Evolutionary conservation across 2,113 vertebrate species (phyloP), one percentile per base, ranked within the genome.

Genomic region (Damaliscus lunatus): DNA sequence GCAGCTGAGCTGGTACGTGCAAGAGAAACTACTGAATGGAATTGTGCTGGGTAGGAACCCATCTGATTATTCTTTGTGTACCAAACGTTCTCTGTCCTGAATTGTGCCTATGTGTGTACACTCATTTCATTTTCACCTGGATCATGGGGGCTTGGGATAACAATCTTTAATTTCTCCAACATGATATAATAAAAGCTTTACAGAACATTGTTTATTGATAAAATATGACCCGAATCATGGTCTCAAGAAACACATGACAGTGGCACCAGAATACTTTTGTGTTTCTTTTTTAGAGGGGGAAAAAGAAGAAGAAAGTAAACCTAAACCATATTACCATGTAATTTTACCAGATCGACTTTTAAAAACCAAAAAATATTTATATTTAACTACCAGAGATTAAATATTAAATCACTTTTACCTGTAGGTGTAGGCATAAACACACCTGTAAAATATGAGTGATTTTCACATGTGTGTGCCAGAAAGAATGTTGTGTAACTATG

Each of bases 1-100:
- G 83, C 96, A 90, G 87, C 97, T 7, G 96, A 97, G 40, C 96
- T 27, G 97, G 92, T 96, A 85, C 25, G 96, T 86, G 97, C 92
- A 21, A 60, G 27, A 87, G 88, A 84, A 97, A 97, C 97, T 97
- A 80, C 95, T 97, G 84, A 88, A 87, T 85, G 95, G 86, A 91
- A 95, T 11, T 90, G 62, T 89, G 50, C 95, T 81, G 93, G 98
- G 98, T 97, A 97, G 96, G 98, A 95, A 53, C 81, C 48, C 27
- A 25, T 97, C 71, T 94, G 91, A 80, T 91, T 84, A 53, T 85
- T 91, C 94, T 98, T 98, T 98, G 96, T 98, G 97, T 96, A 27
- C 71, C 82, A 50, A n/a, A 55, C 52, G 96, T 97, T 89, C 67
- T 97, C 48, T 97, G 96, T 98, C 94, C 96, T 87, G 71, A 94